Evolutionary conservation across 2,888 invertebrate species (phyloP), one percentile per base, ranked within the genome.

Genomic region (Cylindroiulus punctatus): DNA sequence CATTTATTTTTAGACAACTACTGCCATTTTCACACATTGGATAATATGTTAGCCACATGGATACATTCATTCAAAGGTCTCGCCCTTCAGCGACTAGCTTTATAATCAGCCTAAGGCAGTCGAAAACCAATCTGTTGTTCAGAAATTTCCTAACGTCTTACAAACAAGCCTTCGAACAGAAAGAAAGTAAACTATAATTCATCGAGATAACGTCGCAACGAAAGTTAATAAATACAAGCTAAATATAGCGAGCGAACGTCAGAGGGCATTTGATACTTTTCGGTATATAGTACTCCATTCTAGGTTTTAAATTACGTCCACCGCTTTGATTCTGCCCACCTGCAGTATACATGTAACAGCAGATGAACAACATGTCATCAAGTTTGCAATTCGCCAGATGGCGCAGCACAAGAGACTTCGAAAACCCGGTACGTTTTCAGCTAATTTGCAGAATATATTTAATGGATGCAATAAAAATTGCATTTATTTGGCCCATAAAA

Each of bases 281-380:
- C 65, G n/a, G 7, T 2, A 65, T 26, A 57, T n/a, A 52, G 52
- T 8, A 52, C 12, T 65, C 65, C 65, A 26, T 26, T 26, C 10
- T 65, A n/a, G 65, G 65, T 65, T 7, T 65, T 65, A 65, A 26
- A 26, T 65, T 65, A 65, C 65, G 26, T 65, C 65, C 65, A n/a
- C 65, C n/a, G 65, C 65, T 12, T n/a, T 52, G 52, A 65, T 44
- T 44, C 44, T 44, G 44, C 44, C 44, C 65, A 19, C 52, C 22
- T n/a, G 17, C 5, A 52, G 52, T 19, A 17, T 7, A 22, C n/a
- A 7, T 2, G 2, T 26, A n/a, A 47, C 10, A n/a, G 22, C 57
- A n/a, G 3, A 57, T 3, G 26, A 65, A 22, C 2, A 1, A 26
- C 19, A 2, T 1, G 26, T 26, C 22, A 65, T 3, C 4, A 19